Conservation (phyloP, 2,888 invertebrate genomes). For the Autographa gamma region DNA sequence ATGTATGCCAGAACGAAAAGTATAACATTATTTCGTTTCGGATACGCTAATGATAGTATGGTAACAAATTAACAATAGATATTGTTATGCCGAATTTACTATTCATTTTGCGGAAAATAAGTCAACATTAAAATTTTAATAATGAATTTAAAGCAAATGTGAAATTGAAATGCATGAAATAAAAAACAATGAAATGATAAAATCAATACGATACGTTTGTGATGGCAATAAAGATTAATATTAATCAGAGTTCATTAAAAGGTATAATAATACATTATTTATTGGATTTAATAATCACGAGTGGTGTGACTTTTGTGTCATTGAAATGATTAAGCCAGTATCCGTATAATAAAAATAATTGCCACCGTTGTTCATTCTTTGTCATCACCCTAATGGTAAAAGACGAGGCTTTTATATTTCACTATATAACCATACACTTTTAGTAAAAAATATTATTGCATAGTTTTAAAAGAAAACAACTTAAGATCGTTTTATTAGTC, state of each 20-base stretch:
- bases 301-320: neutral
- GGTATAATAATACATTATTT: neutral
- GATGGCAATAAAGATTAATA: neutral
- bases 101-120: neutral
- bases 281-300: neutral
- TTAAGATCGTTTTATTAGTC: too few relatives aligned
- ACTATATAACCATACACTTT: too few relatives aligned
- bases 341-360: too few relatives aligned
- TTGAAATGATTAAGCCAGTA: constrained; percentile 7
- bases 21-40: neutral
- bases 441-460: too few relatives aligned
- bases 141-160: neutral
- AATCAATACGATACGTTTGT: neutral
- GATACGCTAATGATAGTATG: neutral
- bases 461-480: too few relatives aligned
- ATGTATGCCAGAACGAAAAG: neutral
- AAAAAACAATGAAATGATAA: neutral
- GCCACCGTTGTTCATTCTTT: too few relatives aligned
- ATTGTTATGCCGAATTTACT: neutral
- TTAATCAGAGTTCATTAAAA: neutral
- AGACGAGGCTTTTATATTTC: too few relatives aligned
- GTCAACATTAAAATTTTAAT: neutral
- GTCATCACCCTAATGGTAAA: too few relatives aligned
- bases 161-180: neutral
- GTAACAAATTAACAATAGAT: neutral